Evolutionary conservation across 1,140 invertebrate species (phyloP).

Genomic region (Apis florea): DNA sequence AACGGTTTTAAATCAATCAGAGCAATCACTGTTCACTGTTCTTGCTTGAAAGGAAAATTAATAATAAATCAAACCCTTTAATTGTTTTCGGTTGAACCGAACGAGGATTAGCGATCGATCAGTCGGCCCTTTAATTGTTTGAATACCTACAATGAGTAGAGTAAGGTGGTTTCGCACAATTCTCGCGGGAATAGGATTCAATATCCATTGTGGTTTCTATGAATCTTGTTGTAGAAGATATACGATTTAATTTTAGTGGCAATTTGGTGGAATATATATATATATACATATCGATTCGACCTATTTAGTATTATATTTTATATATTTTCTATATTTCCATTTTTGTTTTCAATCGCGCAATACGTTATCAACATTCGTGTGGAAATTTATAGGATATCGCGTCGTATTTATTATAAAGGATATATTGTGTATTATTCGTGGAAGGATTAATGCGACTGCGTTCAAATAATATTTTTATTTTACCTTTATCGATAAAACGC

Average conservation of each 20-base stretch:
- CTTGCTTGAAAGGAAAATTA: no score
- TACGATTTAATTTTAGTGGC: background rate
- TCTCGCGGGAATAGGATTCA: background rate
- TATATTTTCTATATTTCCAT: background rate
- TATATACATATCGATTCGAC: background rate
- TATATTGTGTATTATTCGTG: background rate
- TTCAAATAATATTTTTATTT: background rate
- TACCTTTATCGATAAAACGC: no score
- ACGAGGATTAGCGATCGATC: background rate
- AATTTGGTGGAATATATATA: background rate
- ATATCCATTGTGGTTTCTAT: constrained; percentile 6
- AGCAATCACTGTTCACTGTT: no score
- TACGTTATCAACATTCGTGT: background rate
- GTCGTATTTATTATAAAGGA: background rate
- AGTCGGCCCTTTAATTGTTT: background rate
- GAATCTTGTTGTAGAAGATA: background rate
- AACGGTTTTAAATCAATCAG: no score
- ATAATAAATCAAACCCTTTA: no score
- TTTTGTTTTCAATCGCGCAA: background rate
- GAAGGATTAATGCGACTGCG: background rate
- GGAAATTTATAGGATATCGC: background rate
- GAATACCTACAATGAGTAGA: background rate
- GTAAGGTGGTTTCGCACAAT: background rate
- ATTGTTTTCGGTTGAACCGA: background rate
- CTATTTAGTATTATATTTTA: background rate